A percentile compares a stretch with the other conserved stretches of the same genome.
Evolutionary conservation across 2,113 vertebrate species (phyloP).

Genomic region (Todiramphus saurophagus): DNA sequence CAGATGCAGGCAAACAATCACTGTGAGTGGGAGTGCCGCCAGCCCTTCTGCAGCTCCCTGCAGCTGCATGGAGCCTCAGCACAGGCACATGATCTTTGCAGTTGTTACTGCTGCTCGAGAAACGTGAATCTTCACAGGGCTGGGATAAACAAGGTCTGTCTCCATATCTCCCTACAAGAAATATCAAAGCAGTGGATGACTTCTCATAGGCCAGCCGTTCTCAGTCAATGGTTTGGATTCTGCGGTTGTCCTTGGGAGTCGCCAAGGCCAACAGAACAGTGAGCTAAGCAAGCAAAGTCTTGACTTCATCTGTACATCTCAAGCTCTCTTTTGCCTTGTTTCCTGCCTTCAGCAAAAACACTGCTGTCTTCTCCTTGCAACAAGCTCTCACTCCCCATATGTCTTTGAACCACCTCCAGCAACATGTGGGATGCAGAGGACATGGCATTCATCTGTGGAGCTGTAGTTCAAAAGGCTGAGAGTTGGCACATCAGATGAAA

Average conservation of each 20-base stretch:
- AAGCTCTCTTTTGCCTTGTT: background rate
- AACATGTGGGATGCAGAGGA: conserved; percentile 18
- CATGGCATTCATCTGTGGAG: background rate
- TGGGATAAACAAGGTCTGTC: background rate
- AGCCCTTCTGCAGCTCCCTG: background rate
- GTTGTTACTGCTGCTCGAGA: background rate
- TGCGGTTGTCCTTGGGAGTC: background rate
- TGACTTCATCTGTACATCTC: background rate
- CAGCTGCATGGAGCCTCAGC: background rate
- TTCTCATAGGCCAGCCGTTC: background rate
- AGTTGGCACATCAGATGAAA: background rate
- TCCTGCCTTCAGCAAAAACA: background rate
- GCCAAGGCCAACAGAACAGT: background rate
- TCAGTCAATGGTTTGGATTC: background rate
- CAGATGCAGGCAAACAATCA: background rate
- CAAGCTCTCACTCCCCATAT: conserved; percentile 31
- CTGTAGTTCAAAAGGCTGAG: background rate
- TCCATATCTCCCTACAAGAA: background rate
- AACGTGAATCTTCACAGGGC: background rate
- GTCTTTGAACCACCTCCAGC: conserved; percentile 39
- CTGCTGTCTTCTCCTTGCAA: background rate
- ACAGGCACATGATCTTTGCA: background rate
- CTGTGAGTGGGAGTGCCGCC: background rate
- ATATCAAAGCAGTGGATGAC: background rate
- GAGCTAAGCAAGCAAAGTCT: background rate